phyloP scores from a whole-genome alignment of 2,888 invertebrate genomes.

The Marronus borbonicus region DNA sequence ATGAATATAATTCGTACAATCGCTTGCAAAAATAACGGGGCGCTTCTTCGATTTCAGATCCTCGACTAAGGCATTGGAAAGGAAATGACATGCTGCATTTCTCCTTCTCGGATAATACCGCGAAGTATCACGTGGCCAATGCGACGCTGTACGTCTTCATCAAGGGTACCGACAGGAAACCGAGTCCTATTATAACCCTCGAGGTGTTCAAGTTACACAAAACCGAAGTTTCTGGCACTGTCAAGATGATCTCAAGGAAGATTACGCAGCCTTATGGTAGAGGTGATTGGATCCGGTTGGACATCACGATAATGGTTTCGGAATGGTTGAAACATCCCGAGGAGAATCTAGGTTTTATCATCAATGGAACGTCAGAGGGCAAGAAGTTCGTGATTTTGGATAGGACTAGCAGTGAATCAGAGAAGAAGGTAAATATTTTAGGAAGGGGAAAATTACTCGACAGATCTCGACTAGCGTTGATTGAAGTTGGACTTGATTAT shows the following conservation, averaged over 20 bases:
- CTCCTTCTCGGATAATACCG: constrained; percentile 80
- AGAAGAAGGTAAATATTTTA: constrained; percentile 32
- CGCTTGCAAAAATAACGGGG: background rate
- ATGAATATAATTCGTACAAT: background rate
- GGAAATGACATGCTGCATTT: constrained; percentile 81
- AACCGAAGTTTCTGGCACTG: constrained; percentile 62
- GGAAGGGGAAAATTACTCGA: too few relatives aligned
- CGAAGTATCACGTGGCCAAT: constrained; percentile 79
- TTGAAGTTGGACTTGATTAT: too few relatives aligned
- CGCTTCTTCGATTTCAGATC: constrained; percentile 73
- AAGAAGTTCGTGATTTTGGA: constrained; percentile 57
- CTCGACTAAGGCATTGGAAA: constrained; percentile 78
- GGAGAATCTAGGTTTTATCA: constrained; percentile 83
- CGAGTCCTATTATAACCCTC: constrained; percentile 64
- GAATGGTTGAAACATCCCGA: constrained; percentile 85
- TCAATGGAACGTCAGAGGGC: constrained; percentile 79
- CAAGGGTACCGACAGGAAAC: constrained; percentile 70
- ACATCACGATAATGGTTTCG: constrained; percentile 82
- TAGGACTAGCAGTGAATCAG: constrained; percentile 29
- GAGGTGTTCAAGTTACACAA: constrained; percentile 67
- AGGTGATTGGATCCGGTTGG: constrained; percentile 83
- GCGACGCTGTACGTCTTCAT: constrained; percentile 82
- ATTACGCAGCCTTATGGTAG: constrained; percentile 73
- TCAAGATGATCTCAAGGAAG: constrained; percentile 67
- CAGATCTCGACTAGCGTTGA: too few relatives aligned